A percentile compares a stretch with the other conserved stretches of the same genome.
Conservation (phyloP, 2,113 vertebrate genomes). For the Nibea coibor region DNA sequence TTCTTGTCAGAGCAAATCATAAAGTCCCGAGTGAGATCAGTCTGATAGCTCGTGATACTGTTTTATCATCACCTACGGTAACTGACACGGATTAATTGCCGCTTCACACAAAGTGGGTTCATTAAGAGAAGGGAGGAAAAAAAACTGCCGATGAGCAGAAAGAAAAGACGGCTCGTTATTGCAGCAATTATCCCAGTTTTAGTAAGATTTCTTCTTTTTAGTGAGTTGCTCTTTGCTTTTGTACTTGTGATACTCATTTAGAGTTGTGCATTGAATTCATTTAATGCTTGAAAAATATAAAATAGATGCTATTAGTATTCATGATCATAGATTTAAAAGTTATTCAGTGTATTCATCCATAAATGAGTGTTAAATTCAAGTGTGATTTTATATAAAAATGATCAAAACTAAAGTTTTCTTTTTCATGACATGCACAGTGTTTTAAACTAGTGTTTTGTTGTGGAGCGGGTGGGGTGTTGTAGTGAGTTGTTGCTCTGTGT, state of each 20-base stretch:
- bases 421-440: background rate
- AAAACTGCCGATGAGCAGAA: slow-evolving; percentile 9
- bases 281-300: background rate
- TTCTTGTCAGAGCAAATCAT: background rate
- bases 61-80: slow-evolving; percentile 20
- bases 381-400: background rate
- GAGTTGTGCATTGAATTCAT: background rate
- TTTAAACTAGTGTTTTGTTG: background rate
- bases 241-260: background rate
- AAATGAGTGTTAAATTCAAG: background rate
- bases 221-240: background rate
- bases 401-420: background rate
- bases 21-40: slow-evolving; percentile 23
- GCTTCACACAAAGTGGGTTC: slow-evolving; percentile 27
- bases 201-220: background rate
- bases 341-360: background rate
- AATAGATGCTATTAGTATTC: background rate
- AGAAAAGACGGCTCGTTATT: background rate
- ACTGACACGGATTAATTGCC: slow-evolving; percentile 10
- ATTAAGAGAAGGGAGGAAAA: background rate
- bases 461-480: background rate
- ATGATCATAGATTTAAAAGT: background rate
- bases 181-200: background rate
- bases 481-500: background rate
- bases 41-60: background rate